Evolutionary conservation across 2,113 vertebrate species (phyloP), one percentile per base, ranked within the genome.

Genomic region (Isurus oxyrinchus): DNA sequence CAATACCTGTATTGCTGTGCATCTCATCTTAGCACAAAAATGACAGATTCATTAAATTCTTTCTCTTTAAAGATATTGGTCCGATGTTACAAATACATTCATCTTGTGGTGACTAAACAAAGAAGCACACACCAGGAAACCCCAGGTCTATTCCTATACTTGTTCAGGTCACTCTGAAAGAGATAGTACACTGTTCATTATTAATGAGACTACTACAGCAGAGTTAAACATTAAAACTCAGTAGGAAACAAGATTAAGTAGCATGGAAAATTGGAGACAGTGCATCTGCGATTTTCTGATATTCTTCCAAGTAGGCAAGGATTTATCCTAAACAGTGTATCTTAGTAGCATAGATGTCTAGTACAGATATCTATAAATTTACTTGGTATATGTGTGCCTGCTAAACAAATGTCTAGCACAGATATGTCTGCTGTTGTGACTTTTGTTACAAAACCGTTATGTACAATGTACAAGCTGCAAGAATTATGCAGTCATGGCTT

Each of bases 1-100:
- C 94, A 72, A 95, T 95, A 69, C 10, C 49, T 95, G 49, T 35
- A 55, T 76, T 76, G 94, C 5, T 95, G 94, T 72, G n/a, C 21
- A 49, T 72, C 67, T 95, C 66, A 95, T 95, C 25, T 31, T 49
- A 49, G 44, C 44, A 10, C 91, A 94, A 53, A 95, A 95, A 49
- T 6, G 31, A 0, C 66, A 13, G 49, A 55, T 35, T 55, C 49
- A 76, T 95, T 55, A 27, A 1, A 72, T 95, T 95, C 11, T 31
- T 44, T 49, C 49, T 66, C 66, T 72, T 72, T 55, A 72, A 69
- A 72, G 66, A 35, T 53, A 69, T 69, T 49, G n/a, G 11, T 25
- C 19, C 19, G 19, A 23, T 67, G n/a, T 49, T 69, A 49, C 31
- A 67, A 95, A 95, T 66, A 23, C 94, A 61, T 13, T 13, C 6